Base-by-base conservation (phyloP, 2,888 invertebrate genomes). In the Tachina fera region DNA sequence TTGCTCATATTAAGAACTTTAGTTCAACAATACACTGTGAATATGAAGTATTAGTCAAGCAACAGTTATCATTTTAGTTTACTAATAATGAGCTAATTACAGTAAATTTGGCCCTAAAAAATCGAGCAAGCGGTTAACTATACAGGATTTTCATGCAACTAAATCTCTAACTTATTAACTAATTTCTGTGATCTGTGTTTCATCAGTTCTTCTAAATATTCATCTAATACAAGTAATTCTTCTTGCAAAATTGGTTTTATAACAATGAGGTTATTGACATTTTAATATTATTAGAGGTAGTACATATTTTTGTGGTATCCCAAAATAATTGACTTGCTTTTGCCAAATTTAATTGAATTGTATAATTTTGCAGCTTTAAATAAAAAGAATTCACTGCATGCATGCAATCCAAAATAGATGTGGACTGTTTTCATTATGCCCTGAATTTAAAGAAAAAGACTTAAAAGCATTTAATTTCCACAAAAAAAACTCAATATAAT, bases 401-500 rank as follows among this genome's bases (percentile, higher is more conserved):
- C 67, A 19, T 53, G 47, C 14, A 60, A 68, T 60, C 53, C 53
- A 45, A 67, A 74, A 43, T 14, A 16, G n/a, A 41, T 58, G 19
- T 43, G 56, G 41, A 79, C 58, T 67, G 49, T 11, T 41, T 39
- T 47, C n/a, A 47, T 1, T 53, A 68, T 81, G 45, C n/a, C 39
- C 19, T 74, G 45, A 60, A 60, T 70, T 31, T 31, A 31, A 56
- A 41, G 39, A 47, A 19, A 70, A n/a, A 41, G 11, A 10, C 9
- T 31, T 41, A 56, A 56, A 56, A 56, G 19, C 56, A 22, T 45
- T 53, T 70, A 56, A 43, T 70, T 70, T 70, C 14, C 70, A 56
- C 16, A 4, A 39, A 19, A 67, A 67, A 9, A 5, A 49, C 31
- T 31, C 31, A 31, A 31, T 6, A 31, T 76, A 43, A 14, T 6